phyloP scores from a whole-genome alignment of 2,113 vertebrate species.

The Burhinus oedicnemus region DNA sequence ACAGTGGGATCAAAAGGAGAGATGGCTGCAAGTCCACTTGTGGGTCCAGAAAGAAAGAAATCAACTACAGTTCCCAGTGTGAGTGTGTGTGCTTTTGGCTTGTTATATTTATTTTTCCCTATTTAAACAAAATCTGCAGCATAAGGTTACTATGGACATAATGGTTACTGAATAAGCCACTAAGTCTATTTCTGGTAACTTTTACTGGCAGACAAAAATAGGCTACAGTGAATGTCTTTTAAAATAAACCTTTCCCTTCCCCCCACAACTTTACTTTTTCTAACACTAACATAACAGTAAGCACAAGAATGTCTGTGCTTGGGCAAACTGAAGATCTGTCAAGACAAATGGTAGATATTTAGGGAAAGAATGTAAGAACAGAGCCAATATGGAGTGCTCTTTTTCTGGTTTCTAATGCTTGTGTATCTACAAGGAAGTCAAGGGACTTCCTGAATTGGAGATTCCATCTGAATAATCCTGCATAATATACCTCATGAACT shows the following conservation, averaged over 20 bases:
- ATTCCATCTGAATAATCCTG: not conserved
- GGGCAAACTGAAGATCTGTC: not conserved
- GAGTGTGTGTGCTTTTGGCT: conserved; percentile 58
- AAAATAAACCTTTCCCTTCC: conserved; percentile 32
- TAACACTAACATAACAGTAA: not conserved
- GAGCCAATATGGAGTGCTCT: not conserved
- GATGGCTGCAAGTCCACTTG: conserved; percentile 89
- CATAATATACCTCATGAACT: not conserved
- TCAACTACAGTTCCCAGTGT: conserved; percentile 87
- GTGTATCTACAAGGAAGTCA: not conserved
- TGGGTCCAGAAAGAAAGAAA: conserved; percentile 92
- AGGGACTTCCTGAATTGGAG: not conserved
- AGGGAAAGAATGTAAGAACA: not conserved
- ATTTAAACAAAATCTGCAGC: not conserved
- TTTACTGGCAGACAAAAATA: conserved; percentile 34
- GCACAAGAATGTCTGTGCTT: not conserved
- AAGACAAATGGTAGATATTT: not conserved
- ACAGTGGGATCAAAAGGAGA: conserved; percentile 88
- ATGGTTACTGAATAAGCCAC: conserved; percentile 7
- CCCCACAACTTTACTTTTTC: not conserved
- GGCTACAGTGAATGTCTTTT: conserved; percentile 11
- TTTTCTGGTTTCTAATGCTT: not conserved
- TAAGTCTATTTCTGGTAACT: conserved; percentile 28
- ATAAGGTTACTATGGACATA: not conserved
- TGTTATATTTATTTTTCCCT: conserved; percentile 28